A percentile compares a stretch with the other conserved stretches of the same genome.
phyloP scores from a whole-genome alignment of 2,113 vertebrate genomes.

The Macaca nemestrina region DNA sequence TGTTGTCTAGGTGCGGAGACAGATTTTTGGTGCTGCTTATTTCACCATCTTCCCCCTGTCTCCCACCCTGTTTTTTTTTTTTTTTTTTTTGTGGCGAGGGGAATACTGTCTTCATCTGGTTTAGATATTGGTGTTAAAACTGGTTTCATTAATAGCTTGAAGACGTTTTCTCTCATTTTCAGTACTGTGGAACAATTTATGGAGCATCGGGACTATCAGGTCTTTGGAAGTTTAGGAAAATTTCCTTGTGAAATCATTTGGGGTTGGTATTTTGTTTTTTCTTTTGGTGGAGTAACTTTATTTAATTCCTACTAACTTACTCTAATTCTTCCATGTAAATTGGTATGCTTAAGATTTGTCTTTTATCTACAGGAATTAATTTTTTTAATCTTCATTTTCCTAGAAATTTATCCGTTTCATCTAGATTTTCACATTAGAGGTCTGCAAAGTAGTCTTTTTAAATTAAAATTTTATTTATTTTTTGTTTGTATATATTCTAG shows the following conservation, averaged over 20 bases:
- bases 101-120: neutral
- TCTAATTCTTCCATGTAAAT: neutral
- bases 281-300: neutral
- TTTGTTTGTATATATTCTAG: too few species aligned
- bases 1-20: neutral
- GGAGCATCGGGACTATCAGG: neutral
- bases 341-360: neutral
- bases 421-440: neutral
- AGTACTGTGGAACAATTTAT: neutral
- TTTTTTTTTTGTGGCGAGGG: too few species aligned
- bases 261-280: neutral
- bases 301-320: neutral
- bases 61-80: neutral
- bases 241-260: neutral
- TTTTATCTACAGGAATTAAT: neutral
- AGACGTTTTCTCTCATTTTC: neutral
- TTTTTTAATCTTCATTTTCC: neutral
- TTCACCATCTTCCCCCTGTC: neutral
- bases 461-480: too few species aligned
- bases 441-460: neutral
- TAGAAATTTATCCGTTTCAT: neutral
- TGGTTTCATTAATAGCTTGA: neutral
- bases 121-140: neutral
- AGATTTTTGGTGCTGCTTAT: neutral
- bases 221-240: neutral